A percentile compares a stretch with the other conserved stretches of the same genome.
These are phyloP conservation scores for Zenarchopterus dispar DNA, from an alignment of 2,797 vertebrate genomes.

Conservation along the genomic window DNA sequence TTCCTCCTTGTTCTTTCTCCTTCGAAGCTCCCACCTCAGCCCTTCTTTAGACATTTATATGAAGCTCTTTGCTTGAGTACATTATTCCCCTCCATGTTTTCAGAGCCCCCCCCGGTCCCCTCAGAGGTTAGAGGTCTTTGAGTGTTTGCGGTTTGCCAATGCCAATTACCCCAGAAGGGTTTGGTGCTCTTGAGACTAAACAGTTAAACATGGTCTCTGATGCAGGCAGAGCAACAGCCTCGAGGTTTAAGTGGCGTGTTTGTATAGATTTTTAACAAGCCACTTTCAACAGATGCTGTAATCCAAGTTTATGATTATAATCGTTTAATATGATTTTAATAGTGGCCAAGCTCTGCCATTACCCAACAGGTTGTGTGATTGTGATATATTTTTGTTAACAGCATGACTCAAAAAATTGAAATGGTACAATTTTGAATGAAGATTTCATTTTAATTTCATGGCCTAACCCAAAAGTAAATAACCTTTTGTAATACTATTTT, in stretches of 20 bases:
- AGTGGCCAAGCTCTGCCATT: not conserved
- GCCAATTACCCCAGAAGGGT: conserved; percentile 56
- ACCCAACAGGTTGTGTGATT: too few species aligned
- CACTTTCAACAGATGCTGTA: conserved; percentile 6
- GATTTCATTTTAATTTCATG: too few species aligned
- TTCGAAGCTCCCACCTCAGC: conserved; percentile 18
- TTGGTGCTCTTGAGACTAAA: conserved; percentile 52
- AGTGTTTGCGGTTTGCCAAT: conserved; percentile 44
- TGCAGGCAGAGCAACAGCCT: conserved; percentile 40
- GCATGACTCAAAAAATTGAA: too few species aligned
- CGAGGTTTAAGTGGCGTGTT: conserved; percentile 34
- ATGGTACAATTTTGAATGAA: too few species aligned
- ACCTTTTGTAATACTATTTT: not conserved
- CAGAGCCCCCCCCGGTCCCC: conserved; percentile 59
- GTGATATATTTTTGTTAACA: too few species aligned
- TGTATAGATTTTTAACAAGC: conserved; percentile 39
- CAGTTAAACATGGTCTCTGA: conserved; percentile 75
- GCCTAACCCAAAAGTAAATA: too few species aligned
- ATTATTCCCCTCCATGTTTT: conserved; percentile 53
- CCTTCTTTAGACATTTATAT: conserved; percentile 27
- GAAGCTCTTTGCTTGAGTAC: conserved; percentile 45
- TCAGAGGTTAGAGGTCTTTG: conserved; percentile 67
- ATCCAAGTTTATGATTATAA: not conserved
- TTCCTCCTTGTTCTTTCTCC: conserved; percentile 26
- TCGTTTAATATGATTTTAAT: too few species aligned